Base-by-base conservation (phyloP, 92 coral and sea anemone genomes). In the Parazoanthus swiftii region DNA sequence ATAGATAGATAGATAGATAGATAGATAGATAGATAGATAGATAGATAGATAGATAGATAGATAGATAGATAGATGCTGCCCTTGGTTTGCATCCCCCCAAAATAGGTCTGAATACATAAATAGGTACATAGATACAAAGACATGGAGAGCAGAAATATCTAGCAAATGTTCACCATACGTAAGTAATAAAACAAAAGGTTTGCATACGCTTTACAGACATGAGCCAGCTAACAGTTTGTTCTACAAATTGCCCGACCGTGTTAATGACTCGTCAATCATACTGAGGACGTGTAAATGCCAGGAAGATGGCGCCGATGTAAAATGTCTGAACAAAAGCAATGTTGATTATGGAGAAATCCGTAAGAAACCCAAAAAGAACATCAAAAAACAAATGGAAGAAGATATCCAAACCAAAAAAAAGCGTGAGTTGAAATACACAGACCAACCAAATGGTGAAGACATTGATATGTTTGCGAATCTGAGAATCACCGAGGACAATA, bases 271-370 rank as follows among this genome's bases (percentile, higher is more conserved):
- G 29, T 81, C 85, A 8, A 42, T 81, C 51, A 38, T 21, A 10
- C 75, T 81, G 11, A 38, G 85, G 58, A 81, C 85, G 5, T 81
- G 85, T 25, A 81, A 81, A 65, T 81, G 85, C 8, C 85, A 81
- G 68, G 85, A 18, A 2, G 73, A 65, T 35, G 85, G 75, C 21
- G 75, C 85, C 58, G 85, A 56, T 16, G 85, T 81, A 39, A 21
- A 81, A 67, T 81, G 85, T 37, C 35, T 81, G 51, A 75, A 81
- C 33, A 72, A 81, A 35, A 65, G 6, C 54, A 81, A 81, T n/a
- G 75, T 81, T 21, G 8, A 6, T 3, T 81, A 81, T 37, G 76
- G 58, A 65, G 56, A 54, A 18, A 65, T 81, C 23, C 75, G 37
- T 21, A 81, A 81, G 85, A 37, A 63, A 81, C 36, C 65, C 35